Evolutionary conservation across 2,113 vertebrate species (phyloP), one percentile per base, ranked within the genome.

Genomic region (Barnardius zonarius): DNA sequence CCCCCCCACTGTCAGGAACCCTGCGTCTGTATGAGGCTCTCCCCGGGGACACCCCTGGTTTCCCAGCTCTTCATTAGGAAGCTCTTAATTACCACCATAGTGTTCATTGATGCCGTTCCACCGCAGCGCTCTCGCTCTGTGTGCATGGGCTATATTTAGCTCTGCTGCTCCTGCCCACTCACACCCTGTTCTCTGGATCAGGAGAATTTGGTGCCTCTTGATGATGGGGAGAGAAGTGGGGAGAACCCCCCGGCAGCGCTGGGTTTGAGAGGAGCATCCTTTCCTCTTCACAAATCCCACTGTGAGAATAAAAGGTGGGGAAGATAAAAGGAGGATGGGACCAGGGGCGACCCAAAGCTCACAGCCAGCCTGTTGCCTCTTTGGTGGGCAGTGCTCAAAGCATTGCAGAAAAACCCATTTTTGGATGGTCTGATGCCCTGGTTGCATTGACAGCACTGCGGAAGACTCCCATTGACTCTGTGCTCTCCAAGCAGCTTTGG

Each of bases 21-120:
- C 28, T 13, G 7, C 46, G 10, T 18, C 64, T 14, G 7, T 7
- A 1, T 0, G 8, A 4, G 11, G 67, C 63, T 59, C 25, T 41
- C 3, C 59, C 51, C 39, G 0, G 5, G 72, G 72, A 54, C 43
- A 41, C 9, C 13, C 5, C 33, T 73, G 70, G 52, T 68, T 77
- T 39, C 81, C 48, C 63, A n/a, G 72, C 73, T 64, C 83, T 30
- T 96, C 92, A 51, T 96, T 89, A 94, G 44, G 44, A 73, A 83
- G 5, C 44, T 3, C 3, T 54, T 89, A 95, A 96, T 95, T 93
- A 89, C 43, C 48, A 5, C 30, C 3, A 9, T 3, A 5, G 15
- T 1, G 27, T 5, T 62, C 69, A 46, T 4, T 4, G 17, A 7
- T 1, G 62, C 28, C 1, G 4, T 28, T 31, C 54, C 80, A 55